phyloP scores from a whole-genome alignment of 2,888 invertebrate genomes.

The Ferrisia virgata region DNA sequence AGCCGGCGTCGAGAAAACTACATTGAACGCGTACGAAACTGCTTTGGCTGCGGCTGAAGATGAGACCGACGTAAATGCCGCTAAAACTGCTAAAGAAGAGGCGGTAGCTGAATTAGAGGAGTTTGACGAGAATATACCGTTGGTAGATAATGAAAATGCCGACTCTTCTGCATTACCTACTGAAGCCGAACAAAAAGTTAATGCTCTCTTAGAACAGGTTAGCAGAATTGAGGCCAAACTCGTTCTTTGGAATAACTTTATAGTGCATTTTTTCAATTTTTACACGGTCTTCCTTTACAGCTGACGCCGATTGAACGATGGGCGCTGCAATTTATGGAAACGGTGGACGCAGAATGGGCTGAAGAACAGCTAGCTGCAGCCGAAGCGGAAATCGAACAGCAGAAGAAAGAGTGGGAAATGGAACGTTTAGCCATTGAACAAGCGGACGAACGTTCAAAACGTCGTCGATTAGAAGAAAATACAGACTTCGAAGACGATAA shows the following conservation, averaged over 20 bases:
- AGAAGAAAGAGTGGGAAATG: constrained; percentile 84
- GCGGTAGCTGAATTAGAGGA: constrained; percentile 86
- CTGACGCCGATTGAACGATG: constrained; percentile 90
- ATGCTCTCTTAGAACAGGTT: constrained; percentile 71
- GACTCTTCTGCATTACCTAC: constrained; percentile 53
- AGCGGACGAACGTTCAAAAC: constrained; percentile 35
- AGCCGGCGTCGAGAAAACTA: constrained; percentile 24
- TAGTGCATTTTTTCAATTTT: too few species aligned
- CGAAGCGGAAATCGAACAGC: constrained; percentile 76
- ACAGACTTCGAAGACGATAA: constrained; percentile 23
- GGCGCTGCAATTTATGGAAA: constrained; percentile 92
- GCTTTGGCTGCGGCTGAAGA: constrained; percentile 92
- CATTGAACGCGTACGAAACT: constrained; percentile 62
- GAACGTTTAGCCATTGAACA: constrained; percentile 57
- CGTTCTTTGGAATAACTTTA: too few species aligned
- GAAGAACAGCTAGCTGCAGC: constrained; percentile 79
- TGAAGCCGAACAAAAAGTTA: constrained; percentile 68
- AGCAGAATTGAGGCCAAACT: too few species aligned
- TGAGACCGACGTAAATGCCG: constrained; percentile 89
- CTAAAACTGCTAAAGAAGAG: constrained; percentile 84
- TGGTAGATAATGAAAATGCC: constrained; percentile 59
- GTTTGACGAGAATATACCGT: constrained; percentile 91
- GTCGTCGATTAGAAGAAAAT: background rate
- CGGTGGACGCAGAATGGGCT: constrained; percentile 72
- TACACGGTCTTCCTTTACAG: constrained; percentile 60